These are phyloP conservation scores for Sandelia bainsii DNA, from an alignment of 2,797 vertebrate species.

Conservation along the genomic window DNA sequence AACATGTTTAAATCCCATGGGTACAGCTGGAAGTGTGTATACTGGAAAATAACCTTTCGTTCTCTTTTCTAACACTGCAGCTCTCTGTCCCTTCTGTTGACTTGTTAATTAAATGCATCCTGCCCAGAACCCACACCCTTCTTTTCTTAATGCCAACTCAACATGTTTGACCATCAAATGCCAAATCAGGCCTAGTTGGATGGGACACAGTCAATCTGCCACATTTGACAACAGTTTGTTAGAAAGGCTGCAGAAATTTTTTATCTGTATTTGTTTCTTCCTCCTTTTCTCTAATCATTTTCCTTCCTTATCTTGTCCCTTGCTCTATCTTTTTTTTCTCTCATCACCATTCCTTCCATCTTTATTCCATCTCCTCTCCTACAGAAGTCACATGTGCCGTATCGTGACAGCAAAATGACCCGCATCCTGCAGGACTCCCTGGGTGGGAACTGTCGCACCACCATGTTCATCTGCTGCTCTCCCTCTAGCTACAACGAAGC, in stretches of 20 bases:
- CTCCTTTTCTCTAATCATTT: background rate
- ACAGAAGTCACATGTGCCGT: constrained; percentile 95
- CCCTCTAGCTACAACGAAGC: constrained; percentile 94
- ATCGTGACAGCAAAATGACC: constrained; percentile 97
- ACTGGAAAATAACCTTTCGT: background rate
- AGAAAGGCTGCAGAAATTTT: too few relatives aligned
- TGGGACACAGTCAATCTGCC: constrained; percentile 11
- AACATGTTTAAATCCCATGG: constrained; percentile 13
- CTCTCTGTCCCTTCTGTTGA: background rate
- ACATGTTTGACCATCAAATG: constrained; percentile 23
- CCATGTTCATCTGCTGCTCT: constrained; percentile 98
- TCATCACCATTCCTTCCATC: background rate
- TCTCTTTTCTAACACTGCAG: background rate
- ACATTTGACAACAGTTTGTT: constrained; percentile 4
- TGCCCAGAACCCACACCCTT: background rate
- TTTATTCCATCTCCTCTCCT: constrained; percentile 16
- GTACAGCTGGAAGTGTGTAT: background rate
- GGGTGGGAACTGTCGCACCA: constrained; percentile 95
- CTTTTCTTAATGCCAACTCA: constrained; percentile 33
- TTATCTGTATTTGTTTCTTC: background rate
- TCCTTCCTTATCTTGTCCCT: background rate
- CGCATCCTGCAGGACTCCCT: constrained; percentile 97
- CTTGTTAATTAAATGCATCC: constrained; percentile 13
- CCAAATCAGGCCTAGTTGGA: constrained; percentile 33
- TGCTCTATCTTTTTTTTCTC: background rate